Conservation (phyloP, 2,113 vertebrate genomes). For the Halichoerus grypus region DNA sequence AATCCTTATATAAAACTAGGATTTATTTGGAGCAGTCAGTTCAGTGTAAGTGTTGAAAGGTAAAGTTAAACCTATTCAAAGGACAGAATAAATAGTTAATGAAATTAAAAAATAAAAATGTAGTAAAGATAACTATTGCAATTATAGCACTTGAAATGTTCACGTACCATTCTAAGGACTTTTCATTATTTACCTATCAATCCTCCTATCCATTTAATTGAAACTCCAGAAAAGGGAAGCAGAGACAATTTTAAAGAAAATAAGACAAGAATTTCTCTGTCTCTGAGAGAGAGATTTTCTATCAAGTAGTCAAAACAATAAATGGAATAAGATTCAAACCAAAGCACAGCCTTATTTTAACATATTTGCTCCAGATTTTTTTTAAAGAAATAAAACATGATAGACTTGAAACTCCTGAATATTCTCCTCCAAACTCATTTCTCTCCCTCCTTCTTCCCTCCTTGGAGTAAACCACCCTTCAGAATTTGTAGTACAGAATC, state of each 20-base stretch:
- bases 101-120: conserved; percentile 3
- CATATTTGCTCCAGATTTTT: background rate
- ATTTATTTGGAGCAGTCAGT: background rate
- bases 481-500: background rate
- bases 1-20: background rate
- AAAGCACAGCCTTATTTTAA: background rate
- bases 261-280: background rate
- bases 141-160: background rate
- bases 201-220: background rate
- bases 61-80: conserved; percentile 10
- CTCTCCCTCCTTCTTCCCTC: background rate
- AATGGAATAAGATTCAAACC: background rate
- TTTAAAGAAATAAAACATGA: background rate
- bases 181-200: background rate
- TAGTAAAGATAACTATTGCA: background rate
- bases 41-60: background rate
- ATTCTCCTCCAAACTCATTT: background rate
- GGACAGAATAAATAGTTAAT: background rate
- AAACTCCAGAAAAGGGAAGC: background rate
- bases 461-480: background rate
- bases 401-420: background rate
- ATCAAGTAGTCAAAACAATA: background rate
- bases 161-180: background rate
- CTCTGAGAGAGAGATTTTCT: background rate
- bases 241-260: conserved; percentile 9